Conservation (phyloP, 2,113 vertebrate genomes). For the Nesogale talazaci region DNA sequence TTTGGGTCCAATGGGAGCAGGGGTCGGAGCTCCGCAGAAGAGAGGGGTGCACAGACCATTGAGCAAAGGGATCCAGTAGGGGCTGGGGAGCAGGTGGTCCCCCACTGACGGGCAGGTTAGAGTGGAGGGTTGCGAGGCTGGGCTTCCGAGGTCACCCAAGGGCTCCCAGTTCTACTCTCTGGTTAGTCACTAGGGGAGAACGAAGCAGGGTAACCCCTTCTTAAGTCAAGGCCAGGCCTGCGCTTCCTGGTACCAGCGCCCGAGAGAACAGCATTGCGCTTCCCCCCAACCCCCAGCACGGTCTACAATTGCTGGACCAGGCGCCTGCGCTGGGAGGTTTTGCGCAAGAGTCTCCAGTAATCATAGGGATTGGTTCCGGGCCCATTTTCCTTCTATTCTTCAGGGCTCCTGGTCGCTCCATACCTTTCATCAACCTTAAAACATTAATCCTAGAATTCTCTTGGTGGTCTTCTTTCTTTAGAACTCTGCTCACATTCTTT, state of each 20-base stretch:
- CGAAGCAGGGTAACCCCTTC: neutral
- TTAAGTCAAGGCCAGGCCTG: too few species aligned
- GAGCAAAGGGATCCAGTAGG: neutral
- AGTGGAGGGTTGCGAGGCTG: neutral
- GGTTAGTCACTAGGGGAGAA: too few species aligned
- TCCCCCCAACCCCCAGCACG: too few species aligned
- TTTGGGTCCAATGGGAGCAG: neutral
- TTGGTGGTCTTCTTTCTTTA: conserved; percentile 77
- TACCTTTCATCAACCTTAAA: conserved; percentile 83
- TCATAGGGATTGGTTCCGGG: conserved; percentile 91
- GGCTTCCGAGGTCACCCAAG: neutral
- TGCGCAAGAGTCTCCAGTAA: conserved; percentile 95
- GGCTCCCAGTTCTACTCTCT: neutral
- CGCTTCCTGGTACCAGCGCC: neutral
- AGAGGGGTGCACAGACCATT: neutral
- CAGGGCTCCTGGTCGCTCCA: conserved; percentile 82
- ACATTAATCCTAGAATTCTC: conserved; percentile 83
- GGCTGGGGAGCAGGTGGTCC: too few species aligned
- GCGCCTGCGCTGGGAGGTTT: conserved; percentile 95
- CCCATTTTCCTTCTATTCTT: conserved; percentile 78
- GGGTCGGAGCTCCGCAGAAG: too few species aligned
- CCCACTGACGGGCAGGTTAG: rapidly evolving
- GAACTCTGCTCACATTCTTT: conserved; percentile 81
- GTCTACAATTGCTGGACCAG: conserved; percentile 92
- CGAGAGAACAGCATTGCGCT: neutral